Percentiles rank a stretch among this genome's conserved stretches.
Evolutionary conservation across 2,888 invertebrate genomes (phyloP).

Genomic region (Tiliacea aurago): DNA sequence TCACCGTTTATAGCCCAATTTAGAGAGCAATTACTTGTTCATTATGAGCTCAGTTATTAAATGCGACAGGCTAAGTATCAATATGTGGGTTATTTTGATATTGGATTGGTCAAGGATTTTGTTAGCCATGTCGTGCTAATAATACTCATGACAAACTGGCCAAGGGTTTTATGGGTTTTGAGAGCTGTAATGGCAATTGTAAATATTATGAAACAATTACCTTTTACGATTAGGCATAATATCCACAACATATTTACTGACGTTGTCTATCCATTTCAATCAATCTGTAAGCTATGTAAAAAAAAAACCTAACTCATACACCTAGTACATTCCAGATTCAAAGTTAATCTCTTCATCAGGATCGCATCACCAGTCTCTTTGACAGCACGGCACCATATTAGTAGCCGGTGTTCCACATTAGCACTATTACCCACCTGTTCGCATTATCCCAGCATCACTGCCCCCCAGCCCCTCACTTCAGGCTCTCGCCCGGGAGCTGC

Average conservation of each 20-base stretch:
- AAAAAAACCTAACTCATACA: background rate
- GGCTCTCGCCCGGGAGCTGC: constrained; percentile 28
- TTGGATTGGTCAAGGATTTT: constrained; percentile 25
- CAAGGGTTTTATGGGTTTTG: background rate
- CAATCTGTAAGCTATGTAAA: background rate
- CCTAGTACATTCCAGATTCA: background rate
- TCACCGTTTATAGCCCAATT: constrained; percentile 64
- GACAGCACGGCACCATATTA: constrained; percentile 28
- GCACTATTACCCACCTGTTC: constrained; percentile 48
- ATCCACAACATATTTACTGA: background rate
- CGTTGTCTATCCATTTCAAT: background rate
- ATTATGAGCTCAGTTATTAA: constrained; percentile 60
- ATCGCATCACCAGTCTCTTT: constrained; percentile 5
- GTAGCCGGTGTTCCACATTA: constrained; percentile 40
- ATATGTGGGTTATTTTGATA: constrained; percentile 37
- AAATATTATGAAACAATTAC: background rate
- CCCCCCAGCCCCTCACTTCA: background rate
- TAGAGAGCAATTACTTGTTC: constrained; percentile 66
- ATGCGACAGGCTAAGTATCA: constrained; percentile 42
- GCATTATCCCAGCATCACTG: constrained; percentile 27
- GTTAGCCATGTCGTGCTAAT: constrained; percentile 2
- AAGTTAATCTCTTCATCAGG: constrained; percentile 22
- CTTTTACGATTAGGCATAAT: background rate
- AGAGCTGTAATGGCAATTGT: background rate
- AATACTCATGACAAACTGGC: constrained; percentile 1